These are phyloP conservation scores for Caloenas nicobarica DNA, from an alignment of 2,113 vertebrate species.

Conservation along the genomic window DNA sequence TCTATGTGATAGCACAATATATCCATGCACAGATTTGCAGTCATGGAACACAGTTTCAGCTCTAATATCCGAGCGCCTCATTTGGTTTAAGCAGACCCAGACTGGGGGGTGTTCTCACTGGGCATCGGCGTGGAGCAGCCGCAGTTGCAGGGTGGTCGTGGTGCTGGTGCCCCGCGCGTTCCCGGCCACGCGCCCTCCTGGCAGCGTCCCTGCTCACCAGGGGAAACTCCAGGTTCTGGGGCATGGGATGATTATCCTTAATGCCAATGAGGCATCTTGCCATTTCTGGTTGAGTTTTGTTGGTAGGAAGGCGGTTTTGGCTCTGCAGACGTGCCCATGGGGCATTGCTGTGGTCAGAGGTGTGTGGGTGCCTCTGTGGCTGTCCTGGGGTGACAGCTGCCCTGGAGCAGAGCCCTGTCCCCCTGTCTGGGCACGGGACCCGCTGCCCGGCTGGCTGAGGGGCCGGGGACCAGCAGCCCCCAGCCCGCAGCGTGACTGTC, in stretches of 20 bases:
- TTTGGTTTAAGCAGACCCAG: slow-evolving; percentile 8
- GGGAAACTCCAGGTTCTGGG: rapidly evolving
- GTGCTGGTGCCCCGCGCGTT: not conserved
- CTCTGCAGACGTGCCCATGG: rapidly evolving
- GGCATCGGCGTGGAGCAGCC: rapidly evolving
- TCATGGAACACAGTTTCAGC: not conserved
- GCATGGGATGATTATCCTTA: no score
- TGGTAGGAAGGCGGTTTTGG: not conserved
- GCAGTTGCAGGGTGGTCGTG: rapidly evolving
- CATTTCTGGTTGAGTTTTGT: no score
- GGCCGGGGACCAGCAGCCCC: no score
- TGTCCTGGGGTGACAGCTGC: no score
- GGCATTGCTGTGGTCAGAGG: not conserved
- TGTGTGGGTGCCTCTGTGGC: rapidly evolving
- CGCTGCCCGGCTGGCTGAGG: no score
- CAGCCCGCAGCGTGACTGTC: no score
- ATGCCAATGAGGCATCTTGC: not conserved
- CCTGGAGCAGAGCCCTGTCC: no score
- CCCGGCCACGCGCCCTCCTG: no score
- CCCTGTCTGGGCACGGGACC: no score
- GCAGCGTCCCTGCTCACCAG: not conserved
- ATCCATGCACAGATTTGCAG: not conserved
- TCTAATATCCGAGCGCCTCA: not conserved
- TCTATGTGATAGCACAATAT: not conserved
- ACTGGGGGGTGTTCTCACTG: not conserved